Base-by-base conservation (phyloP, 2,113 vertebrate genomes). In the Gracilinanus agilis region DNA sequence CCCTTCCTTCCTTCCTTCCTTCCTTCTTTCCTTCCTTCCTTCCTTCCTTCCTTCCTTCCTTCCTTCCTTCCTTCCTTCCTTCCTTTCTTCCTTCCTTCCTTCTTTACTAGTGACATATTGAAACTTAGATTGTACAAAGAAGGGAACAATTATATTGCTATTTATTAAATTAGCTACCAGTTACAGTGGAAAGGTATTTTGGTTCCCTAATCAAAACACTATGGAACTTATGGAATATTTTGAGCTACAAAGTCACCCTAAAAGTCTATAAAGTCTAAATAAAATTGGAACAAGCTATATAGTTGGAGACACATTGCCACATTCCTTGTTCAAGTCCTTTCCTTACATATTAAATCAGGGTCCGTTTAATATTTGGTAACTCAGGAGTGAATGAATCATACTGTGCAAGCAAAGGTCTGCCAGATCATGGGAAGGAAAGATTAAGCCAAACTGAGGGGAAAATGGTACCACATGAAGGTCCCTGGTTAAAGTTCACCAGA, bases 381-480 rank as follows among this genome's bases (percentile, higher is more conserved):
- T 40, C 19, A 0, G 5, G 40, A 89, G 40, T 40, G n/a, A 2
- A 54, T 3, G n/a, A 11, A 27, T 13, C 11, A 67, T 44, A 7
- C 0, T 3, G 0, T 7, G 0, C 53, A 53, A 29, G 55, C 53
- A 16, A 0, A 54, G 2, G 1, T 40, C 53, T 25, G 19, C 0
- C 0, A 55, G 13, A 53, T 4, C 58, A 67, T 21, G 19, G 24
- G 90, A 24, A 44, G 54, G 88, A 90, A 54, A 25, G 6, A 16
- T 4, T 2, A 2, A 1, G 4, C 1, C 24, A 1, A 34, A n/a
- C 0, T n/a, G 19, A 12, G 21, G 0, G 0, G 25, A 13, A 9
- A 40, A 44, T 13, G 5, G 4, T 34, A 61, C n/a, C n/a, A 23
- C 25, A 34, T 13, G 29, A 12, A 53, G 24, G 24, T 9, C 24